Evolutionary conservation across 2,888 invertebrate species (phyloP).

Genomic region (Gnatocerus cornutus): DNA sequence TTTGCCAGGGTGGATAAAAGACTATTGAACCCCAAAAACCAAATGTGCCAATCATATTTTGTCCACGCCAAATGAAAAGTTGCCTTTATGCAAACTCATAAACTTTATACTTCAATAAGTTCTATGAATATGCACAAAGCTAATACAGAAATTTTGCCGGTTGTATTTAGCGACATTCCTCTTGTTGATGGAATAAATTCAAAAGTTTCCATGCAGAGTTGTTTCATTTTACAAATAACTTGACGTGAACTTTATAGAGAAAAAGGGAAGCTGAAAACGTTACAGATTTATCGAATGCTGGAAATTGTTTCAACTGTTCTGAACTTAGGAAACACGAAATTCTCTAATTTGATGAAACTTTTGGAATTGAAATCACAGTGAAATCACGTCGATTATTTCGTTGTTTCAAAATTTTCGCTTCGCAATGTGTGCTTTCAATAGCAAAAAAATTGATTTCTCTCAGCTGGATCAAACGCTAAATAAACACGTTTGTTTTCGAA

Average conservation of each 20-base stretch:
- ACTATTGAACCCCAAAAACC: slow-evolving; percentile 8
- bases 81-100: slow-evolving; percentile 11
- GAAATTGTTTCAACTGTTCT: slow-evolving; percentile 38
- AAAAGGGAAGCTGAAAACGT: slow-evolving; percentile 33
- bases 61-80: neutral
- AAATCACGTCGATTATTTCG: slow-evolving; percentile 37
- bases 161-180: slow-evolving; percentile 32
- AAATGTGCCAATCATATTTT: slow-evolving; percentile 30
- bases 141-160: slow-evolving; percentile 27
- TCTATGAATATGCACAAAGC: slow-evolving; percentile 23
- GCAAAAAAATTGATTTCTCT: slow-evolving; percentile 13
- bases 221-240: slow-evolving; percentile 35
- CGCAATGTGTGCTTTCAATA: slow-evolving; percentile 20
- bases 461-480: slow-evolving; percentile 11
- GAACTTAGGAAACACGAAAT: slow-evolving; percentile 38
- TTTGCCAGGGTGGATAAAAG: slow-evolving; percentile 14
- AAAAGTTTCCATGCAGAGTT: slow-evolving; percentile 24
- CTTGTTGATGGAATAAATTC: slow-evolving; percentile 19
- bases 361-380: slow-evolving; percentile 36
- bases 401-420: slow-evolving; percentile 15
- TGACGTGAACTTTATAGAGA: slow-evolving; percentile 34
- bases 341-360: slow-evolving; percentile 42
- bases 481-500: slow-evolving; percentile 36
- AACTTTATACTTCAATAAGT: slow-evolving; percentile 30
- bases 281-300: slow-evolving; percentile 42